These are phyloP conservation scores for Scaptomyza montana DNA, from an alignment of 1,140 invertebrate species.

Conservation along the genomic window DNA sequence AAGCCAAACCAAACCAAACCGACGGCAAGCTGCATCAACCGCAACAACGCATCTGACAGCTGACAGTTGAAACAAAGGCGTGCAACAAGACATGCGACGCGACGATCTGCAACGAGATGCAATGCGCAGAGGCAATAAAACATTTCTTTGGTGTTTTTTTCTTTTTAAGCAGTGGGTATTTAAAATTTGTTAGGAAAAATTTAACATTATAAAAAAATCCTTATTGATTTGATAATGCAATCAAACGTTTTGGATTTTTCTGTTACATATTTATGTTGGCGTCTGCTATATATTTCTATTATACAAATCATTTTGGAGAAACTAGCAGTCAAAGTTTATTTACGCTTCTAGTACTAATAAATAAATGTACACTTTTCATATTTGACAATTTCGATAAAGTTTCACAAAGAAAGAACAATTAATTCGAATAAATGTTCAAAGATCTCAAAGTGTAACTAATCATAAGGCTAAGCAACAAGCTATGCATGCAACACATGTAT, in stretches of 20 bases:
- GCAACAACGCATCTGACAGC: conserved; percentile 21
- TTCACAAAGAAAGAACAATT: conserved; percentile 11
- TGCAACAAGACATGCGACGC: conserved; percentile 32
- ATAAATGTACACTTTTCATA: too few relatives aligned
- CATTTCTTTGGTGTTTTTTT: conserved; percentile 44
- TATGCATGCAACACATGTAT: conserved; percentile 33
- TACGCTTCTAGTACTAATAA: too few relatives aligned
- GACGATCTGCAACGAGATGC: conserved; percentile 19
- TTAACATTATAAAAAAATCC: too few relatives aligned
- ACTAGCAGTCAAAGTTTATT: too few relatives aligned
- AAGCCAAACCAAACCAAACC: conserved; percentile 4
- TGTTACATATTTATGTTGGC: too few relatives aligned
- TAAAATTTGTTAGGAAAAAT: background rate
- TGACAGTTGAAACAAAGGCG: conserved; percentile 57
- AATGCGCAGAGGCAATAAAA: conserved; percentile 48
- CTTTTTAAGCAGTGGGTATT: background rate
- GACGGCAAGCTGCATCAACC: conserved; percentile 14
- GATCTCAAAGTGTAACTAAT: conserved; percentile 47
- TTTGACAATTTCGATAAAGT: too few relatives aligned
- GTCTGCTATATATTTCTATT: too few relatives aligned
- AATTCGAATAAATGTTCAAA: background rate
- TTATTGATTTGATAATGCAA: too few relatives aligned
- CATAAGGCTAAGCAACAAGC: conserved; percentile 43
- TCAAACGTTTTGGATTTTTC: too few relatives aligned
- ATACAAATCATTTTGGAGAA: too few relatives aligned